Evolutionary conservation across 2,113 vertebrate species (phyloP).

Genomic region (Conger conger): DNA sequence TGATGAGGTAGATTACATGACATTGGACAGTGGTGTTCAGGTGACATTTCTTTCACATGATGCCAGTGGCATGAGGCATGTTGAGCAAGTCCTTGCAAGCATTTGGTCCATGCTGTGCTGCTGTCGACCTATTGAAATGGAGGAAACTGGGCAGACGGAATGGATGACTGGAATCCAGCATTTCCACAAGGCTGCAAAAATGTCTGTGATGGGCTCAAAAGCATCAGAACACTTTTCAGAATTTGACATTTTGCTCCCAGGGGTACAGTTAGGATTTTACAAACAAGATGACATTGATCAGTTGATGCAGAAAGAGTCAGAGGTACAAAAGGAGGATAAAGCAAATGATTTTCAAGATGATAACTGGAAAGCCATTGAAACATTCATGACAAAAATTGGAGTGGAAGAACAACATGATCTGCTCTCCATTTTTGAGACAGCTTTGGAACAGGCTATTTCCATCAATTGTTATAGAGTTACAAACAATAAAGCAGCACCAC

Average conservation of each 20-base stretch:
- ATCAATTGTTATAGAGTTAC: slow-evolving; percentile 33
- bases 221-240: slow-evolving; percentile 13
- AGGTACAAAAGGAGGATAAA: neutral
- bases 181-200: slow-evolving; percentile 34
- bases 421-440: slow-evolving; percentile 28
- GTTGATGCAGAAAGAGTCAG: neutral
- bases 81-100: slow-evolving; percentile 40
- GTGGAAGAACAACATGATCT: slow-evolving; percentile 35
- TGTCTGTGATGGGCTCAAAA: slow-evolving; percentile 24
- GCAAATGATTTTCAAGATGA: neutral
- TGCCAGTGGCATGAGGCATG: slow-evolving; percentile 40
- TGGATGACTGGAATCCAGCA: slow-evolving; percentile 33
- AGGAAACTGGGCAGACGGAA: too few relatives aligned
- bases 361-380: slow-evolving; percentile 20
- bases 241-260: slow-evolving; percentile 26
- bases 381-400: slow-evolving; percentile 32
- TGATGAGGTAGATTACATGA: slow-evolving; percentile 54
- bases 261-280: slow-evolving; percentile 30
- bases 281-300: slow-evolving; percentile 29
- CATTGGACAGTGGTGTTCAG: slow-evolving; percentile 48
- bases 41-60: slow-evolving; percentile 46
- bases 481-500: slow-evolving; percentile 13
- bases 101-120: slow-evolving; percentile 40
- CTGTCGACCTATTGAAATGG: slow-evolving; percentile 35
- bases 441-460: slow-evolving; percentile 18